Base-by-base conservation (phyloP, 1,140 invertebrate genomes). In the Diprion similis region DNA sequence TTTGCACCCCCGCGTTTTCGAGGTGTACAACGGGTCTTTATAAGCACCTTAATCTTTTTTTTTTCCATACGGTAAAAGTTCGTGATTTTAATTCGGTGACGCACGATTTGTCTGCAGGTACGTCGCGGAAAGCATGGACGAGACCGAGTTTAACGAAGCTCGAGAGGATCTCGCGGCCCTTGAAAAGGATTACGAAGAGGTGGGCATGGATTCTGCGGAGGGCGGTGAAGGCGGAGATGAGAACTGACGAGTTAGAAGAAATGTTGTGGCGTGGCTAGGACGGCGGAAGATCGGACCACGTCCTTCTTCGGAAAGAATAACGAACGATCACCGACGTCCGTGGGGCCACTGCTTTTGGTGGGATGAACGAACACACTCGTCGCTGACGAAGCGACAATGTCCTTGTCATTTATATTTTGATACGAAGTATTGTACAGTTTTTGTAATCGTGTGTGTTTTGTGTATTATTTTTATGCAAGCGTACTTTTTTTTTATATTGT, bases 101-200 rank as follows among this genome's bases (percentile, higher is more conserved):
- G 24, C 2, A 6, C 24, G 24, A 37, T 37, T 37, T 37, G 2
- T 59, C 9, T 0, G 11, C 77, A 92, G 91, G 90, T 90, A 90
- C 74, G 86, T 92, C 15, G 89, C 88, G 18, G 91, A 92, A 86
- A 91, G 91, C 73, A 94, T 94, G 93, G 93, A 94, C 80, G 93
- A 92, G 78, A 91, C 88, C 24, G 91, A 92, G 80, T 93, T 93
- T 84, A 88, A 86, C 47, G 92, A 93, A 80, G 92, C 92, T 48
- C 85, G 95, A 72, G 95, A 96, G 86, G 94, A 96, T 89, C 86
- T 95, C 81, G 94, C 95, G 17, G 90, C 91, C 9, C 79, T 91
- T 13, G 89, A 92, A 80, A 91, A 90, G 77, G 91, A 92, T 72
- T 85, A 85, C 66, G 80, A 84, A 51, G 83, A 85, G 71, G 84